These are phyloP conservation scores for Apis cerana DNA, from an alignment of 1,140 invertebrate species.

Conservation along the genomic window DNA sequence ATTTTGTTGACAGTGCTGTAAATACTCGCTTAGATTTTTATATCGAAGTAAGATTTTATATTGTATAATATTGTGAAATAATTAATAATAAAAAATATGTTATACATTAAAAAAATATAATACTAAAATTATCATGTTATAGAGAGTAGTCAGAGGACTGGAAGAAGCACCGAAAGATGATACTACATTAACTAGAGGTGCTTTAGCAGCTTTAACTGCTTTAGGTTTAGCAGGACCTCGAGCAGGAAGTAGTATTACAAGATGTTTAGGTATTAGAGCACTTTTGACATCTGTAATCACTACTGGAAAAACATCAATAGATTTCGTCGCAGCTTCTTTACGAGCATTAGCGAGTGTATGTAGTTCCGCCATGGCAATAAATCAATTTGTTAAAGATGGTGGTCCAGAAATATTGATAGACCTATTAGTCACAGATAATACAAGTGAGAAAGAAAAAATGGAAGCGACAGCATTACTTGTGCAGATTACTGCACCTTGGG, in stretches of 20 bases:
- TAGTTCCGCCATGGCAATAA: constrained; percentile 84
- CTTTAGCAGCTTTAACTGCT: constrained; percentile 79
- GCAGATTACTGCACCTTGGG: constrained; percentile 88
- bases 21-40: constrained; percentile 76
- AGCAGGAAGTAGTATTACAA: constrained; percentile 83
- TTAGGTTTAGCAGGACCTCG: constrained; percentile 82
- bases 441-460: constrained; percentile 80
- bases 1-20: constrained; percentile 67
- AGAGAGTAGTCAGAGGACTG: constrained; percentile 74
- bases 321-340: constrained; percentile 82
- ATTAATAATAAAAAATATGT: neutral
- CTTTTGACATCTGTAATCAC: constrained; percentile 80
- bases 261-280: constrained; percentile 83
- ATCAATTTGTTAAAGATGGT: constrained; percentile 84
- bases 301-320: constrained; percentile 76
- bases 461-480: constrained; percentile 88
- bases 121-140: constrained; percentile 30
- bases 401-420: constrained; percentile 85
- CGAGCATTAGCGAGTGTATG: constrained; percentile 86
- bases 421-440: constrained; percentile 76
- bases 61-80: neutral
- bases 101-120: neutral
- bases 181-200: constrained; percentile 69
- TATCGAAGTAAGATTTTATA: constrained; percentile 70
- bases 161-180: constrained; percentile 73